Evolutionary conservation across 2,888 invertebrate species (phyloP).

Genomic region (Tipula vernalis): DNA sequence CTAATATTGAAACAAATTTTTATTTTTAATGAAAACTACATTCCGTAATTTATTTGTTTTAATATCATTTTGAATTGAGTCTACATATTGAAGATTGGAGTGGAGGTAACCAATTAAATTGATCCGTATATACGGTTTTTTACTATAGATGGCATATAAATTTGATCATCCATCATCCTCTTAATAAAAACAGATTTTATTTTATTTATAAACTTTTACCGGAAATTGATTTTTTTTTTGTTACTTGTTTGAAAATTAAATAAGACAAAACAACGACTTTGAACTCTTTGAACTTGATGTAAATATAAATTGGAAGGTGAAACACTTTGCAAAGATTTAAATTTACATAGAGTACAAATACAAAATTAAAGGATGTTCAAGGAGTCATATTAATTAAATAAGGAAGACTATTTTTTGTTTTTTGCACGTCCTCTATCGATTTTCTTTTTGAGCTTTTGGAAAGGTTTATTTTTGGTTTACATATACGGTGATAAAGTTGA

Average conservation of each 20-base stretch:
- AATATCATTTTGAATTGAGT: neutral
- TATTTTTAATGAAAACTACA: neutral
- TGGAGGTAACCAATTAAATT: neutral
- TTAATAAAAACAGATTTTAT: neutral
- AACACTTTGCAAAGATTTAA: too few species aligned
- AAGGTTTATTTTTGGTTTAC: too few species aligned
- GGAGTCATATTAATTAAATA: too few species aligned
- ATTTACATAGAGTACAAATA: too few species aligned
- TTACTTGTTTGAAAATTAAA: neutral
- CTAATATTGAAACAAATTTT: neutral
- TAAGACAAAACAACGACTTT: neutral
- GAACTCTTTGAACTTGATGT: neutral
- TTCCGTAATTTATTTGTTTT: neutral
- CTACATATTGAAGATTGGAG: neutral
- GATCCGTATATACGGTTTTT: neutral
- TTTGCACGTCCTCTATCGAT: too few species aligned
- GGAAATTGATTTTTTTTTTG: neutral
- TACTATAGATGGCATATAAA: neutral
- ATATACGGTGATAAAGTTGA: too few species aligned
- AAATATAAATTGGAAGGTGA: neutral
- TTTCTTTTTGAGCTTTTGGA: too few species aligned
- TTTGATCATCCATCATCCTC: neutral
- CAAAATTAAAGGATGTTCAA: too few species aligned
- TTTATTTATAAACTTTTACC: neutral
- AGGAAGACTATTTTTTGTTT: too few species aligned